These are phyloP conservation scores for Caradrina clavipalpis DNA, from an alignment of 2,888 invertebrate species.

Conservation along the genomic window DNA sequence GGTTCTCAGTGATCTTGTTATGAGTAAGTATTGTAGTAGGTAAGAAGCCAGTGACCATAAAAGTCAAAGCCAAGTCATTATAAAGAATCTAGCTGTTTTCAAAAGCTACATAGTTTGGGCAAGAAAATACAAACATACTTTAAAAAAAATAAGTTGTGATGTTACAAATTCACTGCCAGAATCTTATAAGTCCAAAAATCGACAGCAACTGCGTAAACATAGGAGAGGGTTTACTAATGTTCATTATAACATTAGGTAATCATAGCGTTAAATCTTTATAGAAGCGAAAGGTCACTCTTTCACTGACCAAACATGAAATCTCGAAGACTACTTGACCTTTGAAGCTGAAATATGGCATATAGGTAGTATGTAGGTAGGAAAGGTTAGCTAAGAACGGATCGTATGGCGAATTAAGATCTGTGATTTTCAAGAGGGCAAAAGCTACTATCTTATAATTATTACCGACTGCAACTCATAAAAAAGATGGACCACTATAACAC, in stretches of 20 bases:
- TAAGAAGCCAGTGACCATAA: not conserved
- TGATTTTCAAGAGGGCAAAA: no score
- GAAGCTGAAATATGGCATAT: no score
- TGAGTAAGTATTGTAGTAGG: not conserved
- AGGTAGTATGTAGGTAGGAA: not conserved
- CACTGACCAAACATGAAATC: not conserved
- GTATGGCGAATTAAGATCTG: no score
- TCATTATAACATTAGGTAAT: not conserved
- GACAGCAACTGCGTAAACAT: not conserved
- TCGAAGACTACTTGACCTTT: not conserved
- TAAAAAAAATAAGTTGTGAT: no score
- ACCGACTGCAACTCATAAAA: constrained; percentile 5
- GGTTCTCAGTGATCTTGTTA: not conserved
- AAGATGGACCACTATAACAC: constrained; percentile 16
- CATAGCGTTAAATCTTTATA: not conserved
- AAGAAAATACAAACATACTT: no score
- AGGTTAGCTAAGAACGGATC: no score
- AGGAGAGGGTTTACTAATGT: not conserved
- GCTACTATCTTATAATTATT: constrained; percentile 14
- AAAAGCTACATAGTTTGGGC: no score
- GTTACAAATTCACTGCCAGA: no score
- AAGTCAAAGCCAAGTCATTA: no score
- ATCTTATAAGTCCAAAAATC: no score
- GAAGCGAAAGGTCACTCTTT: not conserved
- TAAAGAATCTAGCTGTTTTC: no score